A percentile compares a stretch with the other conserved stretches of the same genome.
These are phyloP conservation scores for Oreochromis aureus DNA, from an alignment of 2,113 vertebrate species.

Conservation along the genomic window DNA sequence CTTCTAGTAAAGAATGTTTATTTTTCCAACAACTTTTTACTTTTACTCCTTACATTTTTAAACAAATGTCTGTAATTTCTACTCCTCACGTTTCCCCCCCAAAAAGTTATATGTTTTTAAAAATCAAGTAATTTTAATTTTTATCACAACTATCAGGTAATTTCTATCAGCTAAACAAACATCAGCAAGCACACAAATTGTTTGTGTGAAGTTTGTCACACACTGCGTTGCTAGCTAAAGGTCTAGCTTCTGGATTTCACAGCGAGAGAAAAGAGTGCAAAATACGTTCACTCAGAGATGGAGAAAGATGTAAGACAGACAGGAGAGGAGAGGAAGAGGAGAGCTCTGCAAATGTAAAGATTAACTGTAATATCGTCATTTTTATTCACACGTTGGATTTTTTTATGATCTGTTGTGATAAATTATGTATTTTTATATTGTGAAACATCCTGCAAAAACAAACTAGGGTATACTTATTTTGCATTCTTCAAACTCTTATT, in stretches of 20 bases:
- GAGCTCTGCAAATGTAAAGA: background rate
- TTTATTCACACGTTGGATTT: background rate
- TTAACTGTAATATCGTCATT: background rate
- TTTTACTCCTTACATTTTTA: background rate
- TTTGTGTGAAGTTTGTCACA: background rate
- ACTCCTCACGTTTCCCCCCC: rapidly evolving
- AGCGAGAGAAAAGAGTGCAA: rapidly evolving
- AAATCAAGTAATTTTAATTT: background rate
- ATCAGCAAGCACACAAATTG: background rate
- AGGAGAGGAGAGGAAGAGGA: background rate
- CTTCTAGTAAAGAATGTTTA: background rate
- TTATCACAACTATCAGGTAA: rapidly evolving
- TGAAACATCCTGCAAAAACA: background rate
- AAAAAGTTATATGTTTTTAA: background rate
- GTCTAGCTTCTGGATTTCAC: background rate
- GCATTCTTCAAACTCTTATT: background rate
- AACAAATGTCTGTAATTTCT: background rate
- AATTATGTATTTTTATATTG: background rate
- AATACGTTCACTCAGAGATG: background rate
- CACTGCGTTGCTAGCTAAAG: background rate
- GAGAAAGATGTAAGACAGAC: background rate
- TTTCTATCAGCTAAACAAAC: background rate
- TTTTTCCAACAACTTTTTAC: background rate
- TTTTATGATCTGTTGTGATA: background rate
- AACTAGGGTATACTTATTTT: background rate